These are phyloP conservation scores for Chionoecetes opilio DNA, from an alignment of 1,140 invertebrate species.

Conservation along the genomic window DNA sequence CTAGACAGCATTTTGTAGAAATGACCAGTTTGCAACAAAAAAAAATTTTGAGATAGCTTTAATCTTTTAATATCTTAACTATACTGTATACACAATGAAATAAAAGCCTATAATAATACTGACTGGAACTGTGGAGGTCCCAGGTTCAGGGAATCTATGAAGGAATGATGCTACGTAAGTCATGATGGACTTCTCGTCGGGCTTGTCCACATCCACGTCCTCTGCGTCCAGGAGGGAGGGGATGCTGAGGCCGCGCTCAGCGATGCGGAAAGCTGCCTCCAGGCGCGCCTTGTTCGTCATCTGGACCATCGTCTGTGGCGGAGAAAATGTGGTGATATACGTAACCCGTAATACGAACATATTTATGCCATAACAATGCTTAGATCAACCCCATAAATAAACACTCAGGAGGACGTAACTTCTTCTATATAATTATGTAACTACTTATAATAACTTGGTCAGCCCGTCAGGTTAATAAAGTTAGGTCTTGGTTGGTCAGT, in stretches of 20 bases:
- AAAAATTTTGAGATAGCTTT: too few species aligned
- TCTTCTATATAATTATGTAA: too few species aligned
- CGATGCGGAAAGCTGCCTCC: conserved; percentile 96
- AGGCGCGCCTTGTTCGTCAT: conserved; percentile 92
- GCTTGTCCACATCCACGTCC: conserved; percentile 98
- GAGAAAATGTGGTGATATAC: not conserved
- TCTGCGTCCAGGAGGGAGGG: conserved; percentile 96
- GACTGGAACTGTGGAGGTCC: conserved; percentile 73
- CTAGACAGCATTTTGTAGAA: too few species aligned
- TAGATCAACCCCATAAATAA: too few species aligned
- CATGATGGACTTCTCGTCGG: conserved; percentile 99
- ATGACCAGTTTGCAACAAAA: too few species aligned
- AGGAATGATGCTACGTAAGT: conserved; percentile 99
- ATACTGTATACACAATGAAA: not conserved
- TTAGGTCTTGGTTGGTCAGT: too few species aligned
- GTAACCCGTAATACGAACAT: too few species aligned
- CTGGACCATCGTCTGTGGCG: conserved; percentile 88
- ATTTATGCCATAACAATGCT: not conserved
- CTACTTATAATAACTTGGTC: too few species aligned
- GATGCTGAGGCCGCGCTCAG: conserved; percentile 96
- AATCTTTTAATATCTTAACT: too few species aligned
- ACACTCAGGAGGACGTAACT: too few species aligned
- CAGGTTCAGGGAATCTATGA: conserved; percentile 87
- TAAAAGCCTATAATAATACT: conserved; percentile 20
- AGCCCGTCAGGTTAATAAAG: too few species aligned